Evolutionary conservation across 2,888 invertebrate species (phyloP), one percentile per base, ranked within the genome.

Genomic region (Drosophila rellima): DNA sequence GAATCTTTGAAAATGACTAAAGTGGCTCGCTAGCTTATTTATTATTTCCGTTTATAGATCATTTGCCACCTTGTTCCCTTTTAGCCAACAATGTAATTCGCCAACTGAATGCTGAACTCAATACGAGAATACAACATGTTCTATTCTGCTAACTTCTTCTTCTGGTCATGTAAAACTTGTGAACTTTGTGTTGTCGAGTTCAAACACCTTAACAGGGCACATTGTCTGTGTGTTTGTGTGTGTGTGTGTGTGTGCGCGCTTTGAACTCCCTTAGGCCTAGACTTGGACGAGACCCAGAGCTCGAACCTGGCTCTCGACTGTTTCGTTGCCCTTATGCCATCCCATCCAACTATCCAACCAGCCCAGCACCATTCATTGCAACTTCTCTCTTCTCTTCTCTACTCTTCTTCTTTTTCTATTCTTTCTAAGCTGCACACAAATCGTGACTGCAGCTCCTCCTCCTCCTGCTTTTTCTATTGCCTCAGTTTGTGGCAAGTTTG

Each of bases 351-450:
- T 5, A 11, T 10, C 26, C 45, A 47, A 17, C n/a, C 18, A n/a
- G 29, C 42, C n/a, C 56, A n/a, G n/a, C n/a, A 57, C 42, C 62
- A 52, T 73, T 72, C 60, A 78, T 62, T 71, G 51, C 48, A 66
- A 64, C 29, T 56, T 54, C 15, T 61, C 23, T 18, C 13, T 15
- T 23, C 29, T 10, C 2, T 18, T 18, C 15, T 45, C 11, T 11
- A n/a, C n/a, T 57, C 15, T 57, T 57, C 33, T 26, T 40, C 56
- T 56, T 80, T 45, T 57, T 37, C 68, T 67, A 52, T 61, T 64
- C 65, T 74, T 81, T 79, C 56, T 82, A 71, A 82, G 68, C 82
- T 75, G 69, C 68, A 70, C 67, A 68, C 70, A 79, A 79, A 79
- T 89, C 78, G 85, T 87, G 88, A 85, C 82, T 80, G 23, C 20